Conservation (phyloP, 2,888 invertebrate species). For the Tenodera sinensis region DNA sequence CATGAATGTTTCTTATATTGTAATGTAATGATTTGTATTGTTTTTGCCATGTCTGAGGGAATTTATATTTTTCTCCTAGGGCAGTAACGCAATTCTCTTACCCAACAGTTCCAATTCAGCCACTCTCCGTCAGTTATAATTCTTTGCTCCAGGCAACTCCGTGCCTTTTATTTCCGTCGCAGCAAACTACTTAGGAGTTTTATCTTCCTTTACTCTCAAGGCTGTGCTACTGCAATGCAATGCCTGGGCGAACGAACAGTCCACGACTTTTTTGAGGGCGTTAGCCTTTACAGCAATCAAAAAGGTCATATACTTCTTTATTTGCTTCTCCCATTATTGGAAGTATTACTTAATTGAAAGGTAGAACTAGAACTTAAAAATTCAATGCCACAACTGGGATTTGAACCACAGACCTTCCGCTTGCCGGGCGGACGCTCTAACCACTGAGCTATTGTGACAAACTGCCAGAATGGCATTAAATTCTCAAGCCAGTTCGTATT, state of each 20-base stretch:
- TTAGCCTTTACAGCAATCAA: background rate
- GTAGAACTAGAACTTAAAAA: too few species aligned
- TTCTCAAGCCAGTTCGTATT: too few species aligned
- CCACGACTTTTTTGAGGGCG: background rate
- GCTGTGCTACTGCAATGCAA: background rate
- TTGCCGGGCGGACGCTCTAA: too few species aligned
- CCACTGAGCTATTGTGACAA: too few species aligned
- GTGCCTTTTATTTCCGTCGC: background rate
- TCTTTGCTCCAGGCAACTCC: background rate
- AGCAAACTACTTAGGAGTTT: background rate
- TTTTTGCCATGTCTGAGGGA: background rate
- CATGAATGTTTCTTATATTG: background rate
- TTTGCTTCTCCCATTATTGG: background rate
- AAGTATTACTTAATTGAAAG: too few species aligned
- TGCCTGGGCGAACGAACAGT: background rate
- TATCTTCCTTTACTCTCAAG: background rate
- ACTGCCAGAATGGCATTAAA: too few species aligned
- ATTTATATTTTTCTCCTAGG: background rate
- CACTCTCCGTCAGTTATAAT: background rate
- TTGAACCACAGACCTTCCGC: too few species aligned
- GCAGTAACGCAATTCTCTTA: background rate
- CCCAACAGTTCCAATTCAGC: background rate
- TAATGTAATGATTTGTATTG: background rate
- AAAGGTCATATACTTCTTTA: background rate
- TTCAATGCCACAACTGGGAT: too few species aligned